These are phyloP conservation scores for Alloscopus bannaensis DNA, from an alignment of 2,888 invertebrate genomes.

Conservation along the genomic window DNA sequence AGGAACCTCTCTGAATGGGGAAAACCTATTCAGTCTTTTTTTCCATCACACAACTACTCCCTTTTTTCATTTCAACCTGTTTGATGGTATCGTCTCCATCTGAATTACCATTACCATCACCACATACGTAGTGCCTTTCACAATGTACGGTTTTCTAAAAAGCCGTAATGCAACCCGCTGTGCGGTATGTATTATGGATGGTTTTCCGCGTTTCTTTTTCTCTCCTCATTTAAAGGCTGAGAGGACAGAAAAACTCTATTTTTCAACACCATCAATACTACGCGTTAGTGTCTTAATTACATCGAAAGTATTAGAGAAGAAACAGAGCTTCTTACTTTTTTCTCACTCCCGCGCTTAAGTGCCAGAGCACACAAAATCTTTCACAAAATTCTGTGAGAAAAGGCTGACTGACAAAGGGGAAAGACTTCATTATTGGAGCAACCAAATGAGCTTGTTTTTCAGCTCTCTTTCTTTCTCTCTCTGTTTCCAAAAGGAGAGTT, in stretches of 20 bases:
- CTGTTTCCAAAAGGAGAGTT: not conserved
- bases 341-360: not conserved
- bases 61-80: conserved; percentile 9
- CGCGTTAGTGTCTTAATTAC: conserved; percentile 13
- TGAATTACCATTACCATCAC: conserved; percentile 10
- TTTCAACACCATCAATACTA: conserved; percentile 6
- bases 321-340: not conserved
- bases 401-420: too few relatives aligned
- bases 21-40: not conserved
- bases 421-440: conserved; percentile 5
- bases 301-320: not conserved
- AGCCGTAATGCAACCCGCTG: too few relatives aligned
- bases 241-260: not conserved
- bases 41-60: not conserved
- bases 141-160: too few relatives aligned
- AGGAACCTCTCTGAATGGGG: too few relatives aligned
- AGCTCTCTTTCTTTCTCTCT: not conserved
- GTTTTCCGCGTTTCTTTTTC: too few relatives aligned
- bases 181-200: too few relatives aligned
- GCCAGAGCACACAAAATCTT: too few relatives aligned
- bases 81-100: conserved; percentile 10
- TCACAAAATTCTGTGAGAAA: too few relatives aligned
- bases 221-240: too few relatives aligned
- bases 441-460: not conserved
- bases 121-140: too few relatives aligned